These are phyloP conservation scores for Nannoperca obscura DNA, from an alignment of 2,797 vertebrate species.

Conservation along the genomic window DNA sequence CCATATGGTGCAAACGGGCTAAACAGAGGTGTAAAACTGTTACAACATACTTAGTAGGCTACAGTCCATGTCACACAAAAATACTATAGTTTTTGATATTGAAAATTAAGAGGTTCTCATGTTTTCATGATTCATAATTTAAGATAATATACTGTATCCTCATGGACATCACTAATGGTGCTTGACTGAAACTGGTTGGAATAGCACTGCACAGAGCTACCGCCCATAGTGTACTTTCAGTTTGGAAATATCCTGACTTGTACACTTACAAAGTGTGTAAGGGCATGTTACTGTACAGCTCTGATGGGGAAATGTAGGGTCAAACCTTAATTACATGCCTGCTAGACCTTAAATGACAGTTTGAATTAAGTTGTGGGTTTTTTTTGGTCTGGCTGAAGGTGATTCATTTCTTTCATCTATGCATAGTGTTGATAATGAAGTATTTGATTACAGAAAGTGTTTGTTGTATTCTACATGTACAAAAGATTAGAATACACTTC, in stretches of 20 bases:
- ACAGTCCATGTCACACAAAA: neutral
- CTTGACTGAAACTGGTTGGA: no score
- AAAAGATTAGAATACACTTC: no score
- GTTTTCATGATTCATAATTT: neutral
- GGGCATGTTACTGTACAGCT: neutral
- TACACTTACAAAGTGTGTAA: neutral
- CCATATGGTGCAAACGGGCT: neutral
- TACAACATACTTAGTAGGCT: neutral
- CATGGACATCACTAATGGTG: no score
- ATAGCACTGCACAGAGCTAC: neutral
- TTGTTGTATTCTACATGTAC: neutral
- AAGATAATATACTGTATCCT: neutral
- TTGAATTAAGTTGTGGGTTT: neutral
- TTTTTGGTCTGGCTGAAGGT: neutral
- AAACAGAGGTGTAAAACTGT: neutral
- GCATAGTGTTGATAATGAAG: neutral
- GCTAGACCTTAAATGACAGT: neutral
- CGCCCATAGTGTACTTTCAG: neutral
- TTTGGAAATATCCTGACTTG: neutral
- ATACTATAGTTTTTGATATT: neutral
- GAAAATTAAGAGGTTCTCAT: neutral
- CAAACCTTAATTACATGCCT: neutral
- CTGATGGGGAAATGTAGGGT: neutral
- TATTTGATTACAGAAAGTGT: slow-evolving; percentile 12
- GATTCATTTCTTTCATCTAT: no score